Conservation (phyloP, 2,113 vertebrate species). For the Neotoma lepida region DNA sequence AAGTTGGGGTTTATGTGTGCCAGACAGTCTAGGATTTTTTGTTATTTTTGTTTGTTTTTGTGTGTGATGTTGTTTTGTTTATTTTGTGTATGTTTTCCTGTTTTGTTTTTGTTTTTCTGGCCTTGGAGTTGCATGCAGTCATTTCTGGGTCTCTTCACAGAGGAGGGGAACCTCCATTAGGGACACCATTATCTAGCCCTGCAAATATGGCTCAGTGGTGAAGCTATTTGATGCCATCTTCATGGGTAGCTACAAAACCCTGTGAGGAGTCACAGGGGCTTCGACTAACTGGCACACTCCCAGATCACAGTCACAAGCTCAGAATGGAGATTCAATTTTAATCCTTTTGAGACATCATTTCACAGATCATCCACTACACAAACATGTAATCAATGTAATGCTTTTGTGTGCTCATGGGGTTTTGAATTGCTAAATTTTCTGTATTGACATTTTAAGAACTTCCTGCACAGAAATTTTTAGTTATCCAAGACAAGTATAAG, state of each 20-base stretch:
- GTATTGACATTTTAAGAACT: constrained; percentile 55
- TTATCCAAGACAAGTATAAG: constrained; percentile 60
- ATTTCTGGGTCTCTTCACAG: constrained; percentile 67
- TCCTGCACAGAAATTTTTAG: constrained; percentile 67
- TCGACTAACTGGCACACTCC: constrained; percentile 79
- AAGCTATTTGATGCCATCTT: constrained; percentile 68
- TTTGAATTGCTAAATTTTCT: constrained; percentile 52
- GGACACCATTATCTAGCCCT: constrained; percentile 74
- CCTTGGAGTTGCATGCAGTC: constrained; percentile 68
- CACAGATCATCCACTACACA: constrained; percentile 65
- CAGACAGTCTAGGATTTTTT: constrained; percentile 32
- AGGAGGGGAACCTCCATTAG: constrained; percentile 59
- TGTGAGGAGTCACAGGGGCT: constrained; percentile 83
- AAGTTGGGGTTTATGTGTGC: background rate
- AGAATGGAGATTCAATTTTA: constrained; percentile 81
- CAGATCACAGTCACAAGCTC: constrained; percentile 73
- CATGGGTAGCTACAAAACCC: constrained; percentile 71
- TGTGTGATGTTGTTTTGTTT: background rate
- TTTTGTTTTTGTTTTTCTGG: constrained; percentile 7
- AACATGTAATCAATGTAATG: constrained; percentile 65
- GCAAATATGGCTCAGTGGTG: constrained; percentile 64
- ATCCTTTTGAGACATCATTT: constrained; percentile 80
- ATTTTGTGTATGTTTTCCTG: background rate
- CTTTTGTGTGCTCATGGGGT: constrained; percentile 38
- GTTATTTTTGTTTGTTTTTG: background rate